These are phyloP conservation scores for Leptodirus hochenwartii DNA, from an alignment of 2,888 invertebrate genomes.

Conservation along the genomic window DNA sequence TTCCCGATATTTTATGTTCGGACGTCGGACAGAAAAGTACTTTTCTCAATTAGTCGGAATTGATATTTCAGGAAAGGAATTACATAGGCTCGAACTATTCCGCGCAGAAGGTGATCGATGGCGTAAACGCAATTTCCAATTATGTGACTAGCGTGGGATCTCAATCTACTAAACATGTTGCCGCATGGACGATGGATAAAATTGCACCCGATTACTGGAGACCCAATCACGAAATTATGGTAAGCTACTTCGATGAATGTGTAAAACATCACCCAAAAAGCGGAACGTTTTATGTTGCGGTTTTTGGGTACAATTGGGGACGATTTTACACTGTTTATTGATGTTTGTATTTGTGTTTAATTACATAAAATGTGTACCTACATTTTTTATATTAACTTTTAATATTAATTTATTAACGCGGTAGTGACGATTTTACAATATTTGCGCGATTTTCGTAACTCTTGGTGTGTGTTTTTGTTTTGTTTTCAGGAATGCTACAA, in stretches of 20 bases:
- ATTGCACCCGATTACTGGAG: slow-evolving; percentile 67
- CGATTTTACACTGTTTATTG: background rate
- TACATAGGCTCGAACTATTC: slow-evolving; percentile 22
- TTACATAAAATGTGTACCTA: background rate
- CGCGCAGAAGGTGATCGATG: slow-evolving; percentile 35
- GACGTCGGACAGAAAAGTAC: slow-evolving; percentile 1
- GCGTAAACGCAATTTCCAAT: slow-evolving; percentile 36
- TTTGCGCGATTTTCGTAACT: background rate
- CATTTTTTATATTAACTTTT: background rate
- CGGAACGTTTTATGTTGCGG: slow-evolving; percentile 1
- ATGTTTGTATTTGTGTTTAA: background rate
- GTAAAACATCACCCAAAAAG: too few species aligned
- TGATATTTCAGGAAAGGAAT: slow-evolving; percentile 23
- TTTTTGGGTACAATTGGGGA: slow-evolving; percentile 1
- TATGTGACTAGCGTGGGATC: slow-evolving; percentile 43
- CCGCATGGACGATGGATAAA: slow-evolving; percentile 59
- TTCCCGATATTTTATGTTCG: too few species aligned
- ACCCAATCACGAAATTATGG: slow-evolving; percentile 55
- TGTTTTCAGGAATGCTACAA: slow-evolving; percentile 38
- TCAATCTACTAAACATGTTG: slow-evolving; percentile 48
- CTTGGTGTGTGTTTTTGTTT: slow-evolving; percentile 2
- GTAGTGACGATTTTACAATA: background rate
- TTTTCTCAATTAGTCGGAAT: slow-evolving; percentile 20
- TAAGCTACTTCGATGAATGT: slow-evolving; percentile 21
- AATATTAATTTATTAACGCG: background rate